Evolutionary conservation across 2,888 invertebrate genomes (phyloP), one percentile per base, ranked within the genome.

Genomic region (Tachina fera): DNA sequence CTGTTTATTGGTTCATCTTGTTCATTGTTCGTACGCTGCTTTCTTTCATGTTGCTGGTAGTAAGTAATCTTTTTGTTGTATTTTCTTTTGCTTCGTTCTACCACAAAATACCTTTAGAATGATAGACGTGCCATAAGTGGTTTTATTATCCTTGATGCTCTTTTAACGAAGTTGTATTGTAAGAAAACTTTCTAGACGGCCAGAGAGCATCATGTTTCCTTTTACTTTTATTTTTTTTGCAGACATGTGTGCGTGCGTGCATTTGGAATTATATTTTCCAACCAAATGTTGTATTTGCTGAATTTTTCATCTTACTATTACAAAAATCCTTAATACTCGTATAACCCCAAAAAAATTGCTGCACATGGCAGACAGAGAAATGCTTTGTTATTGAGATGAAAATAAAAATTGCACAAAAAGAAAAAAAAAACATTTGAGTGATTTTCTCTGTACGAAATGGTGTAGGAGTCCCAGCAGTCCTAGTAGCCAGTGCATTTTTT

Each of bases 111-210:
- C 84, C 84, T 84, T 81, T 77, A 81, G 77, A 84, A 84, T 84
- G 84, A 84, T 84, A 81, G 81, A 84, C 84, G 84, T 84, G 84
- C 84, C 77, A 68, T 84, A 81, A 84, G 84, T 84, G 84, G 84
- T 84, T 84, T 77, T 81, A 84, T 84, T 81, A 84, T 84, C 84
- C 81, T 71, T 81, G 84, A 81, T 84, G 84, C 67, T 81, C 84
- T 77, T 84, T 84, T 84, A 84, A 81, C 84, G 81, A 84, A 84
- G 81, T 80, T 84, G 84, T 81, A 81, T 84, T 84, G 84, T 84
- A 84, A 84, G 81, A 77, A 84, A 84, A 84, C 84, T 84, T 84
- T 81, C 68, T 77, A 84, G 84, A 84, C 84, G 84, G 81, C 76
- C 84, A 72, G 81, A 72, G 81, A 77, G 60, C 77, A 72, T 77